These are phyloP conservation scores for Melitaea cinxia DNA, from an alignment of 1,140 invertebrate species.

Conservation along the genomic window DNA sequence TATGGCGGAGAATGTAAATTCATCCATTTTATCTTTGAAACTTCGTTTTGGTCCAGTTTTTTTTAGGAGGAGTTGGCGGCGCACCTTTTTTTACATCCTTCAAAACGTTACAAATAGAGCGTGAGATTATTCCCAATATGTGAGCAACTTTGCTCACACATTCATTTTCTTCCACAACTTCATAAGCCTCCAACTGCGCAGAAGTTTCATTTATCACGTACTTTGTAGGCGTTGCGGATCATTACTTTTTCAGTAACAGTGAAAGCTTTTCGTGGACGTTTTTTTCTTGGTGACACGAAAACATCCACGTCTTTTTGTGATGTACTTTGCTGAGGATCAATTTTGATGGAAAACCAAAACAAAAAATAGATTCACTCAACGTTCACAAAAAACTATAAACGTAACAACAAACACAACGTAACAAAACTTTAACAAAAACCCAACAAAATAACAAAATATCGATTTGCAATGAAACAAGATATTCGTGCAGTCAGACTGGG, in stretches of 20 bases:
- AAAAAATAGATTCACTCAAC: no score
- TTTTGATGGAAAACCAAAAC: no score
- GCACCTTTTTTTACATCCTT: not conserved
- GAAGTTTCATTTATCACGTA: not conserved
- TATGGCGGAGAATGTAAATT: not conserved
- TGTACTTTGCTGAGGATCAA: no score
- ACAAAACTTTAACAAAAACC: no score
- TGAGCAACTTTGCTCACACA: not conserved
- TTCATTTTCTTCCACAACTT: not conserved
- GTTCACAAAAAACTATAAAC: no score
- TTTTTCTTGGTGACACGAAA: no score
- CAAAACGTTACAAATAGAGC: not conserved
- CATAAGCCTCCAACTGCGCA: not conserved
- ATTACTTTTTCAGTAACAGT: not conserved
- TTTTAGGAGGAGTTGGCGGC: not conserved
- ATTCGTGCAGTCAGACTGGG: no score
- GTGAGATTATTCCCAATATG: not conserved
- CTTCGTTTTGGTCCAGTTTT: not conserved
- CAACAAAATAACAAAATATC: no score
- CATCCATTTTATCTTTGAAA: conserved; percentile 5
- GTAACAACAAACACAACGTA: no score
- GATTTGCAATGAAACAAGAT: no score
- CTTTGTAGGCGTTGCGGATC: not conserved
- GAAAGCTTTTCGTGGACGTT: not conserved
- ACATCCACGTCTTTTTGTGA: no score